These are phyloP conservation scores for Chrysaora quinquecirrha DNA, from an alignment of 30 jellyfish, hydroid and myxozoan genomes.

Conservation along the genomic window DNA sequence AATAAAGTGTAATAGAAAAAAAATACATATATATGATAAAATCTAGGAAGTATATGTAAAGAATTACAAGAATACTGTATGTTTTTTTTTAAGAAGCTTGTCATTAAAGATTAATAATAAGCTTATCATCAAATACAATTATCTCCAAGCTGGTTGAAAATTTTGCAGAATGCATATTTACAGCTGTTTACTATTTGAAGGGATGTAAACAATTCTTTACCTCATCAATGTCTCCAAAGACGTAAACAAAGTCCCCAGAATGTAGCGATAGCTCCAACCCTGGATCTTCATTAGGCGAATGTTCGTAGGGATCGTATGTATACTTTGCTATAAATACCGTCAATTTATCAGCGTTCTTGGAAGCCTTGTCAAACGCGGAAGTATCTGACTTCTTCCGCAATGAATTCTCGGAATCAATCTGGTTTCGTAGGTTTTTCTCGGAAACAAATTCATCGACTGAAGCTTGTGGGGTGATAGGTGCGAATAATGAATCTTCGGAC, in stretches of 20 bases:
- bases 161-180: too few relatives aligned
- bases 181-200: not conserved
- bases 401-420: not conserved
- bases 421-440: not conserved
- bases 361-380: not conserved
- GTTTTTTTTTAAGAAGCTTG: too few relatives aligned
- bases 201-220: slow-evolving; percentile 49
- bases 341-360: slow-evolving; percentile 30
- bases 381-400: not conserved
- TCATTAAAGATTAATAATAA: not conserved
- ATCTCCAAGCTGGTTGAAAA: too few relatives aligned
- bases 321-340: slow-evolving; percentile 73
- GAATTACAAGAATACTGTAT: too few relatives aligned
- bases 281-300: slow-evolving; percentile 87
- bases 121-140: not conserved
- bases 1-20: too few relatives aligned
- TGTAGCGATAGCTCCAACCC: slow-evolving; percentile 75
- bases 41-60: too few relatives aligned
- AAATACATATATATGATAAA: too few relatives aligned
- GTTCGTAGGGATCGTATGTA: slow-evolving; percentile 85
- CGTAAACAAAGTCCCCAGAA: slow-evolving; percentile 81
- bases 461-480: slow-evolving; percentile 32
- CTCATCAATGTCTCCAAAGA: slow-evolving; percentile 88
- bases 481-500: slow-evolving; percentile 37
- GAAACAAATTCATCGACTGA: slow-evolving; percentile 16